Evolutionary conservation across 1,140 invertebrate genomes (phyloP), one percentile per base, ranked within the genome.

Genomic region (Lasioglossum baleicum): DNA sequence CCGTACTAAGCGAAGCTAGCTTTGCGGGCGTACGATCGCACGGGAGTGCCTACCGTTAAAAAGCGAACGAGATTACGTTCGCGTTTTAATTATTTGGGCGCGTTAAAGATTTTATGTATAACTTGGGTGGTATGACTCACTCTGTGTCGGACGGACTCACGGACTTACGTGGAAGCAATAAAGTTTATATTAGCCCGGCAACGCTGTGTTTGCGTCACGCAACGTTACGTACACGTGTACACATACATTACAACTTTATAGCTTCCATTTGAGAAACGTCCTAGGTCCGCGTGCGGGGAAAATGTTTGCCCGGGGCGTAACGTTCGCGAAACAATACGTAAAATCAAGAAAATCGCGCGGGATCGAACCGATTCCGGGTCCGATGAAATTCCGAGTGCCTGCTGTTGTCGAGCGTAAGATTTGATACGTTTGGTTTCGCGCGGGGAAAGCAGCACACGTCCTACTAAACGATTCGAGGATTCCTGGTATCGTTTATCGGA

Each of bases 181-280:
- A 72, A 64, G 48, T 65, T 63, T 65, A 17, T 56, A 78, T 78
- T 73, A 78, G 76, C n/a, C 42, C 22, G n/a, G 13, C 61, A 8
- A 40, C 48, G 69, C 48, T 11, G 56, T 56, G 60, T 63, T 31
- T 26, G 67, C 75, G 60, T 65, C 67, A 77, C 75, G 75, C 67
- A 71, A 72, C 71, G 69, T 78, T 73, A 65, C 76, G 44, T 48
- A 48, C 44, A 48, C 44, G 44, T 48, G 44, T 11, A 48, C 2
- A 48, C 69, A 65, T 73, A 70, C 72, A 61, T 56, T 73, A 44
- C 69, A 40, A 53, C 58, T 73, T 73, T 78, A 73, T 65, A 56
- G 60, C 75, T 72, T 65, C 65, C 64, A 65, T 78, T 65, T 42
- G 48, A 72, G 61, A 31, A 56, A 65, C 61, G 15, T 22, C 35